Base-by-base conservation (phyloP, 2,113 vertebrate genomes). In the Lycaon pictus region DNA sequence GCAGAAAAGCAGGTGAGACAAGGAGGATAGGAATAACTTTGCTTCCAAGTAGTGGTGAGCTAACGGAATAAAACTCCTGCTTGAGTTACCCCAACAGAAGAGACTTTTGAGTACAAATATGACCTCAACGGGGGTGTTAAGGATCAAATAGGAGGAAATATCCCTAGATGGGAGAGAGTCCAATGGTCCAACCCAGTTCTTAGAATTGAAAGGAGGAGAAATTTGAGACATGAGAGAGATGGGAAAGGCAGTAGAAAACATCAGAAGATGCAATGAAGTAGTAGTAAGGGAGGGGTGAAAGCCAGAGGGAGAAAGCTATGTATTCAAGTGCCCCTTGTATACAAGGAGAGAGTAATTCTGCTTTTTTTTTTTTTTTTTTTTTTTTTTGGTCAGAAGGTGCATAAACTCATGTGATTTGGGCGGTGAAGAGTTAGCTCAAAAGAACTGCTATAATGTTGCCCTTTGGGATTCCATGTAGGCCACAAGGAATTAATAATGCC, bases 1-100 rank as follows among this genome's bases (percentile, higher is more conserved):
- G 80, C 67, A 83, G n/a, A 48, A 23, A 51, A 92, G 65, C 69
- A 92, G 56, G 58, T 76, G 56, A 93, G 94, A 58, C 53, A 81
- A 74, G 53, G 67, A 76, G 62, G 69, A 19, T 43, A 76, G 82
- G n/a, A 65, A 16, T 37, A 29, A 10, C 60, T 60, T 88, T 89
- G 15, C 29, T 86, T 83, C 79, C 15, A 35, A 7, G 51, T 72
- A 74, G 25, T 19, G 3, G 22, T 10, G 16, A 56, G 22, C 32
- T 84, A 55, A 48, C 3, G 65, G 76, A 65, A 48, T 63, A 62
- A 55, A 74, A 76, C 32, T 76, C 91, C 22, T 79, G 53, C 29
- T 29, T 62, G 43, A 80, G 56, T 29, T 88, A 32, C 37, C 67
- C n/a, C 23, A 20, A 65, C 2, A 27, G 35, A 84, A 51, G 23